Base-by-base conservation (phyloP, 35 echinoderm and acorn worm species). In the Apostichopus japonicus region DNA sequence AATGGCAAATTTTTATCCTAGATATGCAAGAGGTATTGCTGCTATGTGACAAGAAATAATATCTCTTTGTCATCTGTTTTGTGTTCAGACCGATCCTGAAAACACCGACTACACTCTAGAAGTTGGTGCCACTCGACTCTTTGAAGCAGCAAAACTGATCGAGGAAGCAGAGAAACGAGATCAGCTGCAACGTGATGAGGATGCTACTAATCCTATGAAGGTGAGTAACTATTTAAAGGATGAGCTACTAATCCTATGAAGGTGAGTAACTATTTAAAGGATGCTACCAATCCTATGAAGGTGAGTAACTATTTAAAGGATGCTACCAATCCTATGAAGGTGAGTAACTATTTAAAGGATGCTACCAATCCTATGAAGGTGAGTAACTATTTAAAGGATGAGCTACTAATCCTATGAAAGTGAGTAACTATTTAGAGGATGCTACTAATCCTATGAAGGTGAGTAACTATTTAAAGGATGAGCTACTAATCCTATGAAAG, bases 141-240 rank as follows among this genome's bases (percentile, higher is more conserved):
- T 99, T 96, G 95, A 99, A 88, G 97, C 97, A 16, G 91, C 89
- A 17, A 99, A 99, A 86, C 63, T 96, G n/a, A 77, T 93, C 10
- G 93, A 95, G 58, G 91, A 93, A 80, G 95, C 94, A 3, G 94
- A 94, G 53, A 94, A 93, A 70, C 56, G 90, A 78, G 93, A 95
- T n/a, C 94, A 96, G 62, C 55, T 21, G 23, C 92, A 96, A 16
- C 58, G 80, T 11, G 97, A 96, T 63, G 97, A 99, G 59, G 97
- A 99, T 67, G 93, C 95, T 4, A 93, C 94, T 8, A 99, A 99
- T 61, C 97, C 97, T 17, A 99, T 99, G 97, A n/a, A n/a, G n/a
- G n/a, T n/a, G n/a, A n/a, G n/a, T n/a, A n/a, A n/a, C n/a, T n/a
- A n/a, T n/a, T n/a, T n/a, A n/a, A n/a, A n/a, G n/a, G n/a, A n/a